These are phyloP conservation scores for Rattus rattus DNA, from an alignment of 2,113 vertebrate genomes.

Conservation along the genomic window DNA sequence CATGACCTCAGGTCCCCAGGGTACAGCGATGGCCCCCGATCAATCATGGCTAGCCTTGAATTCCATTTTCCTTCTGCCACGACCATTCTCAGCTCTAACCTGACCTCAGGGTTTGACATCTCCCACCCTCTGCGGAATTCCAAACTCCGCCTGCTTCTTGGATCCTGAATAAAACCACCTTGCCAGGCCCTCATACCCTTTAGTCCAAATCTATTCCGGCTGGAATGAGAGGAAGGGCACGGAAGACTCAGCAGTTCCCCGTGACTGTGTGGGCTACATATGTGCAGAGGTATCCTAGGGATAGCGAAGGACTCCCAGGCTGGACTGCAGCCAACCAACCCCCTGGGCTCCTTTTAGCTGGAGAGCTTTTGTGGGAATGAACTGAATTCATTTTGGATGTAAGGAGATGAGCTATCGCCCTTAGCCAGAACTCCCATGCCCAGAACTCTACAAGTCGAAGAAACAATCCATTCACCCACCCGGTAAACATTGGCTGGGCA, in stretches of 20 bases:
- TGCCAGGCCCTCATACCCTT: background rate
- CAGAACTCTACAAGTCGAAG: background rate
- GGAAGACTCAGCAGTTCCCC: fast-evolving
- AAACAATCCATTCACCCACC: background rate
- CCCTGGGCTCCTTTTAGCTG: background rate
- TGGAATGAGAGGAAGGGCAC: background rate
- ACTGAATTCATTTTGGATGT: background rate
- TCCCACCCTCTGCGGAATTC: background rate
- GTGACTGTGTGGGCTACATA: background rate
- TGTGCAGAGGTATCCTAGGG: background rate
- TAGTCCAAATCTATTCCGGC: background rate
- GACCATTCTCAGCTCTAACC: background rate
- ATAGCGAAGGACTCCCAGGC: background rate
- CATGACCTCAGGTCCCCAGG: background rate
- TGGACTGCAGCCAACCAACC: background rate
- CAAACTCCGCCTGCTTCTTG: background rate
- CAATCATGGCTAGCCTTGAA: background rate
- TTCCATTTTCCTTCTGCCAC: background rate
- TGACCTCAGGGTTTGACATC: background rate
- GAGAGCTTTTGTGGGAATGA: background rate
- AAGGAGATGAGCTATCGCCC: background rate
- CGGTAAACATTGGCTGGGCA: background rate
- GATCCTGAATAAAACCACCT: background rate
- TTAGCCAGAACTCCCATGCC: background rate
- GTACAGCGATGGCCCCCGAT: background rate